A percentile compares a stretch with the other conserved stretches of the same genome.
Conservation (phyloP, 2,888 invertebrate genomes). For the Lamellibrachia columna region DNA sequence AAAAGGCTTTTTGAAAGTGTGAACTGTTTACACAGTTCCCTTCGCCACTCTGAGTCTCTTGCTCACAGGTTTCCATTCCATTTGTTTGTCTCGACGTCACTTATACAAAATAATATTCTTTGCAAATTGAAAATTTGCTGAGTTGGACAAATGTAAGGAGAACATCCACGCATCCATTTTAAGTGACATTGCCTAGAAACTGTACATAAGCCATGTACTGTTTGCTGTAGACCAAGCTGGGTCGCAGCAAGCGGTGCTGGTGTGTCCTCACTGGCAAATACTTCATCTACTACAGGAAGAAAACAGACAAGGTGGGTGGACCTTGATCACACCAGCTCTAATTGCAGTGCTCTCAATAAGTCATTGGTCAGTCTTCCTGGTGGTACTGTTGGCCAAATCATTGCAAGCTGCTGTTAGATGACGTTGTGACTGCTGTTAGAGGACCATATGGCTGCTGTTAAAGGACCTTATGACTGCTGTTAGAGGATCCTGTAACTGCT, state of each 20-base stretch:
- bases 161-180: no score
- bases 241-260: slow-evolving; percentile 95
- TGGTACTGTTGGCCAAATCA: no score
- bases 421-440: neutral
- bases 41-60: no score
- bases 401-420: neutral
- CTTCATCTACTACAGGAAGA: slow-evolving; percentile 95
- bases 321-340: neutral
- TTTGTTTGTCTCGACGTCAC: no score
- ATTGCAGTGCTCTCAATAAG: no score
- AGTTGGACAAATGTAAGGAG: no score
- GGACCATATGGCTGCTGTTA: neutral
- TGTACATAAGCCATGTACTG: neutral
- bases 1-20: no score
- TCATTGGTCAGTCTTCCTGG: no score
- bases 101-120: no score
- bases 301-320: slow-evolving; percentile 81
- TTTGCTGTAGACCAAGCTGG: slow-evolving; percentile 79
- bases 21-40: no score
- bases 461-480: neutral
- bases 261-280: slow-evolving; percentile 95
- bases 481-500: neutral
- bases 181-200: neutral
- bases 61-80: no score
- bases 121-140: no score